phyloP scores from a whole-genome alignment of 2,888 invertebrate genomes.

The Meghimatium bilineatum region DNA sequence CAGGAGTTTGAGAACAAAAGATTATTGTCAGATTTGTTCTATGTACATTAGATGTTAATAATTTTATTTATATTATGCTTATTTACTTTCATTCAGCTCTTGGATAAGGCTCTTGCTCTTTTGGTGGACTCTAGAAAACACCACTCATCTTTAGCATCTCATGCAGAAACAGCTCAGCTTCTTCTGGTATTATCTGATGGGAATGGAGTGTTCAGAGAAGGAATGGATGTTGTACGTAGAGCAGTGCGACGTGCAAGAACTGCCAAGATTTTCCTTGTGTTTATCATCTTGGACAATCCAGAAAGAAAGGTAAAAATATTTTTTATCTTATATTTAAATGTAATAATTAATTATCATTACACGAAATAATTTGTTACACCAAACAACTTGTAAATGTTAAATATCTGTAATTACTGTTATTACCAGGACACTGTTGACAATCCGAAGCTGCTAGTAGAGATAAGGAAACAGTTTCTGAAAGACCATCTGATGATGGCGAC shows the following conservation, averaged over 20 bases:
- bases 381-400: too few species aligned
- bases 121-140: constrained; percentile 77
- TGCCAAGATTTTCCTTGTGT: constrained; percentile 92
- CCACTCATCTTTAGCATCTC: constrained; percentile 59
- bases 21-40: too few species aligned
- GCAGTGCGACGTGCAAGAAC: constrained; percentile 89
- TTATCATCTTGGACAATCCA: constrained; percentile 96
- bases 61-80: too few species aligned
- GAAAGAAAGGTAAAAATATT: constrained; percentile 84
- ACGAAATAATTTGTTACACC: too few species aligned
- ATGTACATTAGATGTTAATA: too few species aligned
- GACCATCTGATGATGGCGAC: too few species aligned
- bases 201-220: constrained; percentile 90
- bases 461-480: too few species aligned
- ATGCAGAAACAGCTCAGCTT: constrained; percentile 82
- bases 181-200: constrained; percentile 96
- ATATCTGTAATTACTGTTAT: too few species aligned
- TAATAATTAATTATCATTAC: not conserved
- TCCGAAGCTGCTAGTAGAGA: too few species aligned
- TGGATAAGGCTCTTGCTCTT: constrained; percentile 86
- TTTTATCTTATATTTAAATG: not conserved
- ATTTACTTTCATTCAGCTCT: constrained; percentile 77
- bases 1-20: too few species aligned
- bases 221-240: constrained; percentile 85
- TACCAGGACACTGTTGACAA: too few species aligned